Evolutionary conservation across 2,797 vertebrate genomes (phyloP).

Genomic region (Sebastes oblongus): DNA sequence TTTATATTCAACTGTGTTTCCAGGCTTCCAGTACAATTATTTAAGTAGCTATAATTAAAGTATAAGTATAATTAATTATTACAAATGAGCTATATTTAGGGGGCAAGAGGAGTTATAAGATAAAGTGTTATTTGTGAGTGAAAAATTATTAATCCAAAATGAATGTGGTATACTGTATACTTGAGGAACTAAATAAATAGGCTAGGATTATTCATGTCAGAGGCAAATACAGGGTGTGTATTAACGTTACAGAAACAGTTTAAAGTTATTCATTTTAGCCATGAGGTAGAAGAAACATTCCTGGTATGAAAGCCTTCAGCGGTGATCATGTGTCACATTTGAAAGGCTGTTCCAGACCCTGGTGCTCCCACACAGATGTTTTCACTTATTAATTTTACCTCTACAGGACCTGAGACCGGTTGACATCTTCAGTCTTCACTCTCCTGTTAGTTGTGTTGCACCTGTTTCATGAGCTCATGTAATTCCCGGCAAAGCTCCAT

Average conservation of each 20-base stretch:
- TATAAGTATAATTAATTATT: background rate
- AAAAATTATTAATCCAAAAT: background rate
- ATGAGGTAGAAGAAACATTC: background rate
- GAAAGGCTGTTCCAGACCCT: too few relatives aligned
- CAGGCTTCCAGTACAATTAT: background rate
- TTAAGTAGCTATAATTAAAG: too few relatives aligned
- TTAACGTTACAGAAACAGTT: background rate
- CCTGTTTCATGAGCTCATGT: constrained; percentile 1
- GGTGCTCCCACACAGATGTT: background rate
- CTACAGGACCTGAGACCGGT: background rate
- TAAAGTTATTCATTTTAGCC: background rate
- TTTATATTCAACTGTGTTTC: background rate
- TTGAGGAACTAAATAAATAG: too few relatives aligned
- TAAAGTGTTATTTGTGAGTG: background rate
- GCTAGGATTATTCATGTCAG: too few relatives aligned
- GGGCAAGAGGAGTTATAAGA: background rate
- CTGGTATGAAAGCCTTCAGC: background rate
- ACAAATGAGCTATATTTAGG: background rate
- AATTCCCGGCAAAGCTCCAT: background rate
- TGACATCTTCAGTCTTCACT: background rate
- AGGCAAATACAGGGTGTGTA: background rate
- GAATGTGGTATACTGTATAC: too few relatives aligned
- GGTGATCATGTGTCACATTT: background rate
- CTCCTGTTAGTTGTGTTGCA: background rate
- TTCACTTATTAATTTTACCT: background rate